Conservation (phyloP, 2,888 invertebrate genomes). For the Eledona agricola region DNA sequence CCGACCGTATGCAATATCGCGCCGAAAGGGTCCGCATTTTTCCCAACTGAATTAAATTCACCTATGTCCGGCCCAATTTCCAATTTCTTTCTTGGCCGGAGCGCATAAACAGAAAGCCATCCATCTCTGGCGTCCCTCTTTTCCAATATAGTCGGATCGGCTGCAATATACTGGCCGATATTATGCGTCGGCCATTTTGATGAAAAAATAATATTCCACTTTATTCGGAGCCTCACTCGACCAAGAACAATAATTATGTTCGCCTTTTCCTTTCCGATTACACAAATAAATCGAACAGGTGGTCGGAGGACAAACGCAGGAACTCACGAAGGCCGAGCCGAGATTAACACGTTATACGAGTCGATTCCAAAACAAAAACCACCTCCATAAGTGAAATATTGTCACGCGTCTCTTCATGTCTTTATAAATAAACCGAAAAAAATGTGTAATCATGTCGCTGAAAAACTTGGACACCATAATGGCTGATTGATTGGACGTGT, state of each 20-base stretch:
- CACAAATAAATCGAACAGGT: conserved; percentile 41
- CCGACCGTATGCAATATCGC: conserved; percentile 40
- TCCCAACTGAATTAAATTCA: conserved; percentile 55
- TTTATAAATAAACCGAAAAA: conserved; percentile 32
- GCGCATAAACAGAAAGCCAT: conserved; percentile 59
- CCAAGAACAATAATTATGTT: no score
- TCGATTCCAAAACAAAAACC: conserved; percentile 41
- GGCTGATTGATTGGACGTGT: conserved; percentile 51
- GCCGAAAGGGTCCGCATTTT: conserved; percentile 48
- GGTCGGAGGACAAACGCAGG: conserved; percentile 36
- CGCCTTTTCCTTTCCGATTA: no score
- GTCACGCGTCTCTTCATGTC: conserved; percentile 48
- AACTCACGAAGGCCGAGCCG: conserved; percentile 26
- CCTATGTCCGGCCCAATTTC: conserved; percentile 54
- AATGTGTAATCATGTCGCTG: conserved; percentile 6
- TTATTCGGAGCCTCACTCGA: conserved; percentile 42
- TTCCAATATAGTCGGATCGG: conserved; percentile 53
- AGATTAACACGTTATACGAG: conserved; percentile 47
- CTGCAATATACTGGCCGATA: conserved; percentile 58
- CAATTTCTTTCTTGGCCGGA: conserved; percentile 52
- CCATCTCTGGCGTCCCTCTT: conserved; percentile 55
- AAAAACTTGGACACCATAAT: conserved; percentile 39
- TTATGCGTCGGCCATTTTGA: conserved; percentile 56
- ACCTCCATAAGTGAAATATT: conserved; percentile 49
- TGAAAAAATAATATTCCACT: conserved; percentile 58